Evolutionary conservation across 1,140 invertebrate species (phyloP).

Genomic region (Cotesia glomerata): DNA sequence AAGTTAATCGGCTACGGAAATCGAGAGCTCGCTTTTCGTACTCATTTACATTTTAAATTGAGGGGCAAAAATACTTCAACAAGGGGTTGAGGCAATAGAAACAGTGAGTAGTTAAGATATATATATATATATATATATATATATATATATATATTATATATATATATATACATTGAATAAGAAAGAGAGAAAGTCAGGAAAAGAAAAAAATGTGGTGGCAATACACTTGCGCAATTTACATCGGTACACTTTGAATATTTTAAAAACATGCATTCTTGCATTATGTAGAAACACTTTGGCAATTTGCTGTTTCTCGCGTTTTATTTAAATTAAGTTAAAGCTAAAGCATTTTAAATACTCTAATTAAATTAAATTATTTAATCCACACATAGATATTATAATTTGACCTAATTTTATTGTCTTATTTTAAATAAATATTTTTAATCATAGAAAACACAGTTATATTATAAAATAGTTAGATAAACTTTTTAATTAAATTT

Average conservation of each 20-base stretch:
- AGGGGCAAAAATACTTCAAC: slow-evolving; percentile 43
- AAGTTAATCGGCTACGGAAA: slow-evolving; percentile 43
- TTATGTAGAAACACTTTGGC: slow-evolving; percentile 24
- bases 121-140: too few species aligned
- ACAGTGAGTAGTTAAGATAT: slow-evolving; percentile 20
- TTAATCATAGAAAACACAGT: too few species aligned
- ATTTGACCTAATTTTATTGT: not conserved
- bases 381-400: too few species aligned
- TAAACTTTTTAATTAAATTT: slow-evolving; percentile 56
- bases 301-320: slow-evolving; percentile 14
- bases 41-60: slow-evolving; percentile 57
- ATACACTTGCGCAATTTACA: not conserved
- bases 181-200: not conserved
- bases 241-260: not conserved
- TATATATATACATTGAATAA: not conserved
- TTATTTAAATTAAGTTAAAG: not conserved
- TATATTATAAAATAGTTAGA: slow-evolving; percentile 38
- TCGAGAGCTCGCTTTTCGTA: slow-evolving; percentile 19
- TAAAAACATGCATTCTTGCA: not conserved
- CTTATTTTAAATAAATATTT: not conserved
- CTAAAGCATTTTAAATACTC: too few species aligned
- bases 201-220: not conserved
- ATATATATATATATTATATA: slow-evolving; percentile 1
- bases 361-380: too few species aligned
- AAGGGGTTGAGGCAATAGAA: slow-evolving; percentile 31